phyloP scores from a whole-genome alignment of 1,140 invertebrate genomes.

The Choristoneura fumiferana region DNA sequence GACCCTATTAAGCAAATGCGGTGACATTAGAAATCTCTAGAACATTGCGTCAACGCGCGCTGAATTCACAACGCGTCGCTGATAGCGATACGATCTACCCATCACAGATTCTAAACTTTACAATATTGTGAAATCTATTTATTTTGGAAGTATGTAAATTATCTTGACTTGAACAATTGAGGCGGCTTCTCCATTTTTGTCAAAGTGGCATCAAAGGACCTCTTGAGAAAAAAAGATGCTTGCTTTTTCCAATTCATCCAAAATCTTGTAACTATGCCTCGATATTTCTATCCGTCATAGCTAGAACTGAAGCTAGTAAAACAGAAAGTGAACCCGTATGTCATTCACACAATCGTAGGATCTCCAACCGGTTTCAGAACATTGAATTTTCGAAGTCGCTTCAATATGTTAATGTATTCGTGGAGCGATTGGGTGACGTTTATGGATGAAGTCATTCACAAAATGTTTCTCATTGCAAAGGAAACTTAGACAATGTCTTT shows the following conservation, averaged over 20 bases:
- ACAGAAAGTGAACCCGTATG: conserved; percentile 3
- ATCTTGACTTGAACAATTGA: no score
- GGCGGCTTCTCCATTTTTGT: no score
- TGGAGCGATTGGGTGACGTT: background rate
- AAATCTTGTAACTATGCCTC: no score
- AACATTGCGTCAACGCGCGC: conserved; percentile 9
- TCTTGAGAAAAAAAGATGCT: no score
- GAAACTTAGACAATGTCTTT: no score
- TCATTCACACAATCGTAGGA: background rate
- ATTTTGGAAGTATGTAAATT: no score
- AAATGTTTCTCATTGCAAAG: no score
- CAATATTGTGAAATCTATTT: no score
- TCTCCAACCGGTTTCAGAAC: background rate
- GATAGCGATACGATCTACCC: background rate
- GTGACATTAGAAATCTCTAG: conserved; percentile 20
- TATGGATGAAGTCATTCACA: conserved; percentile 8
- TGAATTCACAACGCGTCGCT: no score
- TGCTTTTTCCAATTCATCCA: no score
- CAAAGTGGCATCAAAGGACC: no score
- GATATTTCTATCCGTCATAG: no score
- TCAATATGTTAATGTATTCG: background rate
- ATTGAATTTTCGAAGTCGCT: background rate
- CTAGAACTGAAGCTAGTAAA: background rate
- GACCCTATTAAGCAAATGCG: conserved; percentile 20
- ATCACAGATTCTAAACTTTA: background rate